Percentiles rank a stretch among this genome's conserved stretches.
Conservation (phyloP, 1,140 invertebrate genomes). For the Lethocerus indicus region DNA sequence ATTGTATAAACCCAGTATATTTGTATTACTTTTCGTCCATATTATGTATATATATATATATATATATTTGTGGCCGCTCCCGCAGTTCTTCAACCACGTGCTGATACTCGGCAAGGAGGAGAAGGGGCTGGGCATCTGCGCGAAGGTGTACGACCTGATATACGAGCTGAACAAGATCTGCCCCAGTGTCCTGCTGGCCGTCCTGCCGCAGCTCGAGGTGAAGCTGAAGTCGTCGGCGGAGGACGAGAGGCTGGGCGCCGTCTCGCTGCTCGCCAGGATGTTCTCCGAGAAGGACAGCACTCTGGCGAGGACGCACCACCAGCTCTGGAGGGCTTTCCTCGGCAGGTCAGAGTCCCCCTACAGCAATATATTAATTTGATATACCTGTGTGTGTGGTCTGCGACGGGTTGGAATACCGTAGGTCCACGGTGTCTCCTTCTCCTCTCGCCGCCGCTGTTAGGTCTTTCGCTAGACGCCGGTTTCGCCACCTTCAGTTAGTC, state of each 20-base stretch:
- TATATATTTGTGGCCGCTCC: too few relatives aligned
- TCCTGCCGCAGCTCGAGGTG: constrained; percentile 77
- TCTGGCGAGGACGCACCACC: constrained; percentile 67
- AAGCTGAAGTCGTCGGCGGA: constrained; percentile 36
- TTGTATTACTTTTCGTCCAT: too few relatives aligned
- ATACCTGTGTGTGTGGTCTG: too few relatives aligned
- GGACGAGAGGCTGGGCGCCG: constrained; percentile 48
- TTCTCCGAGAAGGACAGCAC: constrained; percentile 89
- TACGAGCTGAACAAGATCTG: constrained; percentile 93
- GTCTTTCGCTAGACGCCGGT: too few relatives aligned
- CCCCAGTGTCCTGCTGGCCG: constrained; percentile 67
- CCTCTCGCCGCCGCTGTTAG: too few relatives aligned
- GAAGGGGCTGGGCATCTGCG: constrained; percentile 55
- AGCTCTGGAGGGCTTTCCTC: constrained; percentile 74
- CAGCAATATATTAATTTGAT: too few relatives aligned
- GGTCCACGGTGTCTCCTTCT: too few relatives aligned
- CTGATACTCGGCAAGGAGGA: constrained; percentile 83
- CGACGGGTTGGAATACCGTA: too few relatives aligned
- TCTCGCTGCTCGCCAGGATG: constrained; percentile 85
- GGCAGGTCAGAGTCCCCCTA: constrained; percentile 39
- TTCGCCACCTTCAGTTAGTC: too few relatives aligned
- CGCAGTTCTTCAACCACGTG: constrained; percentile 88
- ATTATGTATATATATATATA: too few relatives aligned
- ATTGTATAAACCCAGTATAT: not conserved
- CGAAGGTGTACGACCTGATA: constrained; percentile 88